Base-by-base conservation (phyloP, 2,113 vertebrate genomes). In the Hassar affinis region DNA sequence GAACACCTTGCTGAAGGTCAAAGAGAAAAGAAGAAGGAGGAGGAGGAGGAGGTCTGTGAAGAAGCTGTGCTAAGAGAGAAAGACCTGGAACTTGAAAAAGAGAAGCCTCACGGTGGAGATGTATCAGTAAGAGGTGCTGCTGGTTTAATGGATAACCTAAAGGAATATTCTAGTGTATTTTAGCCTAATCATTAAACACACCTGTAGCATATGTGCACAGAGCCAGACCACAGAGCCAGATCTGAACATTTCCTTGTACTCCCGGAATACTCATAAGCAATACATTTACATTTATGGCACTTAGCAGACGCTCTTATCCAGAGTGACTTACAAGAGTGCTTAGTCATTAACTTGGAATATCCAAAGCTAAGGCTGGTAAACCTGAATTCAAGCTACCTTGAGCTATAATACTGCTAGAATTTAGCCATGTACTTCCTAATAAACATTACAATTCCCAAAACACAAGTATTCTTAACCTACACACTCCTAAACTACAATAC, bases 121-220 rank as follows among this genome's bases (percentile, higher is more conserved):
- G 0, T 8, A 22, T 80, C 81, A 59, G 64, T 57, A 51, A 83
- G 30, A 87, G 84, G 84, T 87, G 77, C 59, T 69, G 35, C 33
- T 42, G 76, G 22, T 25, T 80, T 83, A 22, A n/a, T 9, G 35
- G 62, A 2, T 68, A 71, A 54, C 18, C 4, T 52, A 10, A 51
- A 30, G 30, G 18, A 38, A 77, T 56, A 56, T 75, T 18, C 11
- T 56, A 3, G 51, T 35, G 51, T 54, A 35, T 54, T 76, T 56
- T 22, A 56, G 14, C 20, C 51, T 25, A 38, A 77, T 56, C 51
- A 25, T 51, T 25, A 38, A 38, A 56, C 74, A 77, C 30, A 77
- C 10, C 27, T 77, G 51, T 56, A 77, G 74, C 30, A 54, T 75
- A 0, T 76, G 74, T 56, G n/a, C 12, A 25, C 51, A 56, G 52